Percentiles rank a stretch among this genome's conserved stretches.
These are phyloP conservation scores for Myioborus melanocephalus DNA, from an alignment of 2,797 vertebrate genomes.

Conservation along the genomic window DNA sequence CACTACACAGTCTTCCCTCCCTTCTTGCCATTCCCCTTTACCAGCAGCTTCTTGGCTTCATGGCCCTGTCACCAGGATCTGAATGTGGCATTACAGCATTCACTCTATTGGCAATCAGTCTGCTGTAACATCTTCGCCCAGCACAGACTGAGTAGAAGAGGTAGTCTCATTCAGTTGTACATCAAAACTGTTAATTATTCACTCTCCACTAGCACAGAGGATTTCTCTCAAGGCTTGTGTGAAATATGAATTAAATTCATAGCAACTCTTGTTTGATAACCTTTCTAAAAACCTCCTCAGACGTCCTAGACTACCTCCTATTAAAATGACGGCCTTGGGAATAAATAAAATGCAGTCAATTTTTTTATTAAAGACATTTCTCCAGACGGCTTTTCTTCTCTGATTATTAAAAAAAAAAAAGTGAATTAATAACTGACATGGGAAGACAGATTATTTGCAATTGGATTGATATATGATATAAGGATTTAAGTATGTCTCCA, in stretches of 20 bases:
- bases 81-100: background rate
- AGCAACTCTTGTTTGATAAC: background rate
- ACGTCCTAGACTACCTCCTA: background rate
- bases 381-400: background rate
- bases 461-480: slow-evolving; percentile 7
- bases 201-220: background rate
- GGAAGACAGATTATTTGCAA: background rate
- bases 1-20: background rate
- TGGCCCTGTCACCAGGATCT: background rate
- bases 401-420: background rate
- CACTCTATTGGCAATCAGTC: background rate
- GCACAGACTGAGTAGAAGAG: background rate
- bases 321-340: background rate
- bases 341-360: background rate
- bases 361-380: background rate
- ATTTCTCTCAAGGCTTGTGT: background rate
- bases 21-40: background rate
- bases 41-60: background rate
- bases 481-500: slow-evolving; percentile 13
- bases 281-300: background rate
- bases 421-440: background rate
- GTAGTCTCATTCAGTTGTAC: background rate
- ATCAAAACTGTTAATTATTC: background rate
- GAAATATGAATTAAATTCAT: background rate
- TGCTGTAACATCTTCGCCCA: background rate